These are phyloP conservation scores for Camponotus fellah DNA, from an alignment of 2,888 invertebrate genomes.

Conservation along the genomic window DNA sequence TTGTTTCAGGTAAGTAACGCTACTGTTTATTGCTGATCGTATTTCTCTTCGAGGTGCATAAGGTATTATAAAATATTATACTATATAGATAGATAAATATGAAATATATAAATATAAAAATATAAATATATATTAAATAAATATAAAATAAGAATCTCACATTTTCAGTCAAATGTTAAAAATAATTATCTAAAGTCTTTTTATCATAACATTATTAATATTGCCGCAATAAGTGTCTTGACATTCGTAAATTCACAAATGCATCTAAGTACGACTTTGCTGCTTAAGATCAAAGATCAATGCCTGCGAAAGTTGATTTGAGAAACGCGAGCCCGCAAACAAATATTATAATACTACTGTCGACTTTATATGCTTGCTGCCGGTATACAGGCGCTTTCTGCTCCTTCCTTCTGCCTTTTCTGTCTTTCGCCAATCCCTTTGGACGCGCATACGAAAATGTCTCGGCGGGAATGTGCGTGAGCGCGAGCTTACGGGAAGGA, in stretches of 20 bases:
- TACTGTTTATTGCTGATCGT: slow-evolving; percentile 2
- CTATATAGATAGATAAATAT: background rate
- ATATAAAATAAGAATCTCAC: background rate
- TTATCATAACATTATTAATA: background rate
- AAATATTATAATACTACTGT: slow-evolving; percentile 5
- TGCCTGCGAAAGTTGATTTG: background rate
- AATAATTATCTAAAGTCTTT: background rate
- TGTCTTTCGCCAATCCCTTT: slow-evolving; percentile 8
- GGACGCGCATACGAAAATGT: slow-evolving; percentile 43
- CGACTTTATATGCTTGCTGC: slow-evolving; percentile 49
- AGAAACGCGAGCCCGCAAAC: background rate
- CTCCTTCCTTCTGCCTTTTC: background rate
- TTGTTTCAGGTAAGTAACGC: slow-evolving; percentile 71
- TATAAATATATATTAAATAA: too few relatives aligned
- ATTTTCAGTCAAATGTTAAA: background rate
- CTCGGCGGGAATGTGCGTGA: slow-evolving; percentile 60
- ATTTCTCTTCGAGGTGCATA: background rate
- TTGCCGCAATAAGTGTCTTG: background rate
- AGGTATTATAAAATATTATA: slow-evolving; percentile 28
- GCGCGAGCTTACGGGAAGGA: slow-evolving; percentile 53
- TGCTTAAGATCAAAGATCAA: background rate
- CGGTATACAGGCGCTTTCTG: slow-evolving; percentile 60
- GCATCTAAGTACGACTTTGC: background rate
- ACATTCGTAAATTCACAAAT: background rate
- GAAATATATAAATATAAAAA: too few relatives aligned